Conservation (phyloP, 2,797 vertebrate genomes). For the Acipenser transmontanus region DNA sequence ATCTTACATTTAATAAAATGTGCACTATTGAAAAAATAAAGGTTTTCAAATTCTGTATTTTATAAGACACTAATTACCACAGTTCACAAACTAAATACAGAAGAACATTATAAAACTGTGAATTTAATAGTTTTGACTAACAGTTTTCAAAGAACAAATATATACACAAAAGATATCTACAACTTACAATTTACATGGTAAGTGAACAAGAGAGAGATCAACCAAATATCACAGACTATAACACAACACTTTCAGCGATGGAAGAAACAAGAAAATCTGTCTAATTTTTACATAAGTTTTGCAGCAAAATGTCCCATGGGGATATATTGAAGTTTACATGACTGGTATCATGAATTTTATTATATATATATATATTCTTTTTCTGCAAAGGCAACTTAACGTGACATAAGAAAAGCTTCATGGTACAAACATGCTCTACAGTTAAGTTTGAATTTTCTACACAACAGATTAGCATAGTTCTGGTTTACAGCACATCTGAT, state of each 20-base stretch:
- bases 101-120: conserved; percentile 59
- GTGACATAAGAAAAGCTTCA: conserved; percentile 61
- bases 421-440: conserved; percentile 95
- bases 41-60: too few species aligned
- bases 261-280: conserved; percentile 55
- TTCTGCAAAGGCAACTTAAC: conserved; percentile 75
- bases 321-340: conserved; percentile 76
- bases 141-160: conserved; percentile 79
- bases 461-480: conserved; percentile 55
- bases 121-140: conserved; percentile 80
- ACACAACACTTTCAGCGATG: conserved; percentile 64
- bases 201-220: conserved; percentile 55
- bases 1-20: too few species aligned
- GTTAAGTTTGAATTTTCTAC: conserved; percentile 60
- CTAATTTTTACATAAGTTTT: conserved; percentile 66
- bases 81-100: conserved; percentile 8
- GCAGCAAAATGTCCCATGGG: conserved; percentile 81
- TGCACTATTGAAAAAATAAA: too few species aligned
- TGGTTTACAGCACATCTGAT: conserved; percentile 54
- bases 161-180: conserved; percentile 79
- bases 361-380: conserved; percentile 29
- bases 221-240: conserved; percentile 70
- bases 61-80: too few species aligned
- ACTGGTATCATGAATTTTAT: conserved; percentile 62
- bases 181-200: conserved; percentile 71